A percentile compares a stretch with the other conserved stretches of the same genome.
Evolutionary conservation across 2,888 invertebrate species (phyloP).

Genomic region (Clanis bilineata): DNA sequence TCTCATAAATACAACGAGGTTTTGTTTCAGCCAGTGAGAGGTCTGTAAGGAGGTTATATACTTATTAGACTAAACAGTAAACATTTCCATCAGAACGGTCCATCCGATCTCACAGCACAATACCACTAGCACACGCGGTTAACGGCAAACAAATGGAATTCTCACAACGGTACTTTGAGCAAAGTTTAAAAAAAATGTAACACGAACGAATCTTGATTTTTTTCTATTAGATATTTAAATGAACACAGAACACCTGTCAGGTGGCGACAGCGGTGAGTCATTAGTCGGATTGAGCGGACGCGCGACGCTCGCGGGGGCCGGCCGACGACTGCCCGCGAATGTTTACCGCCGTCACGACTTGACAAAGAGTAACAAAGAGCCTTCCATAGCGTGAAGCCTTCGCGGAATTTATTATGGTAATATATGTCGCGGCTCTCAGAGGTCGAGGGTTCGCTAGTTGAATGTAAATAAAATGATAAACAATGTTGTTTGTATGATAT

Average conservation of each 20-base stretch:
- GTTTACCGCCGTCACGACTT: slow-evolving; percentile 67
- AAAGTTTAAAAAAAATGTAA: slow-evolving; percentile 35
- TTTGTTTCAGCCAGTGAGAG: slow-evolving; percentile 19
- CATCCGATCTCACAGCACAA: slow-evolving; percentile 60
- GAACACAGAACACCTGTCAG: slow-evolving; percentile 56
- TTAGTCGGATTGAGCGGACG: slow-evolving; percentile 41
- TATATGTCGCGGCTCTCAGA: slow-evolving; percentile 36
- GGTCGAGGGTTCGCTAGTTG: slow-evolving; percentile 12
- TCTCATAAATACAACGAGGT: neutral
- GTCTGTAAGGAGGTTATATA: slow-evolving; percentile 18
- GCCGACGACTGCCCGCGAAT: slow-evolving; percentile 70
- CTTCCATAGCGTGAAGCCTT: slow-evolving; percentile 25
- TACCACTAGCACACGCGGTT: slow-evolving; percentile 52
- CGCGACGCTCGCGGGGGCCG: slow-evolving; percentile 64
- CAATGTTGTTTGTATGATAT: neutral
- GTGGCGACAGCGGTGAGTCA: slow-evolving; percentile 34
- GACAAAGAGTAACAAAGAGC: slow-evolving; percentile 65
- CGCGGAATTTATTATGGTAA: slow-evolving; percentile 26
- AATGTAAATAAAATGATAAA: neutral
- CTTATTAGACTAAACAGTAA: slow-evolving; percentile 33
- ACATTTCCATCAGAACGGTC: slow-evolving; percentile 48
- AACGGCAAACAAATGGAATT: slow-evolving; percentile 46
- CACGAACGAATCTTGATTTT: slow-evolving; percentile 63
- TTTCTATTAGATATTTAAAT: slow-evolving; percentile 41
- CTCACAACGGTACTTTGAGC: slow-evolving; percentile 50